phyloP scores from a whole-genome alignment of 2,797 vertebrate species.

The Eospalax fontanierii region DNA sequence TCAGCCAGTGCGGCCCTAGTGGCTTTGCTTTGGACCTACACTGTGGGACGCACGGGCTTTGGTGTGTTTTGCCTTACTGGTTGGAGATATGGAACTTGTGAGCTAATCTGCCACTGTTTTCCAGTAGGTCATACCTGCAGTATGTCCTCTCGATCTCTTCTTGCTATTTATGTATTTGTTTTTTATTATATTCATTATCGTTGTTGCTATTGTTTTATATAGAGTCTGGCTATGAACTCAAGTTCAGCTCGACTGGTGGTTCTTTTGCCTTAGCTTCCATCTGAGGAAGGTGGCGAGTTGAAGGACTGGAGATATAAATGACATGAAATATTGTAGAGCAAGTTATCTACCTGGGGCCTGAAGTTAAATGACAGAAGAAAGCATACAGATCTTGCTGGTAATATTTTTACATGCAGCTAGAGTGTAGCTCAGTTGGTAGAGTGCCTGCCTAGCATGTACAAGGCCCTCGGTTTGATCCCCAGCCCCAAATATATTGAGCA shows the following conservation, averaged over 20 bases:
- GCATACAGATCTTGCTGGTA: not conserved
- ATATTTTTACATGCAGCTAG: not conserved
- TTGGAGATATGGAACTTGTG: not conserved
- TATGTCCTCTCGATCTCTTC: not conserved
- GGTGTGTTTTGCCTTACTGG: not conserved
- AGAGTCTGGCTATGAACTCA: not conserved
- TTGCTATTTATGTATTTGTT: not conserved
- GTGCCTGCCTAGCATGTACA: not conserved
- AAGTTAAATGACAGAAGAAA: not conserved
- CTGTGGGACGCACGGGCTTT: not conserved
- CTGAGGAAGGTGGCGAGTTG: not conserved
- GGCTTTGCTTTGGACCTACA: not conserved
- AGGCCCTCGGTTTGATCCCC: not conserved
- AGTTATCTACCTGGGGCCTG: not conserved
- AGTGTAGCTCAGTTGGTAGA: not conserved
- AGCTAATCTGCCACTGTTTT: not conserved
- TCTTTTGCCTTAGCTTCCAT: not conserved
- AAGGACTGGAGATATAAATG: not conserved
- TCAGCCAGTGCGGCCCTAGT: not conserved
- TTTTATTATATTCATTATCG: not conserved
- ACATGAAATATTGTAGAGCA: constrained; percentile 9
- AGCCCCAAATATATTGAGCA: not conserved
- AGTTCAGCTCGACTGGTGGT: not conserved
- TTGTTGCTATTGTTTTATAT: not conserved
- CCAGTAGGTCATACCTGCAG: not conserved